Conservation (phyloP, 2,888 invertebrate genomes). For the Ormia ochracea region DNA sequence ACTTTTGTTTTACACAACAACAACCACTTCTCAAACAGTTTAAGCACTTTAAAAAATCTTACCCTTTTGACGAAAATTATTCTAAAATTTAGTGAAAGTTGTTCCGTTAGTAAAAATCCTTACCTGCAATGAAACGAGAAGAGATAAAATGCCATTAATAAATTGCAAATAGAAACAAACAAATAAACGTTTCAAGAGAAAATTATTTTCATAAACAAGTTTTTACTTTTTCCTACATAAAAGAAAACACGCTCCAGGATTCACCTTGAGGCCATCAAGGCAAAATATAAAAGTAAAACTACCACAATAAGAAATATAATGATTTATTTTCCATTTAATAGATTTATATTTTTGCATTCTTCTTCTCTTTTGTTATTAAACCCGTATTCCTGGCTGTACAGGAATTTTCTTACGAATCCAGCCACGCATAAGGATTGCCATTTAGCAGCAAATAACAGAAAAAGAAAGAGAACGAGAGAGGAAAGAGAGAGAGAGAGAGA, state of each 20-base stretch:
- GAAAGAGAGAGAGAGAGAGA: not conserved
- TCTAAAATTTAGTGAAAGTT: not conserved
- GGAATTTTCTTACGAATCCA: slow-evolving; percentile 31
- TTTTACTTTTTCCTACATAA: not conserved
- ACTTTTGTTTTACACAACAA: not conserved
- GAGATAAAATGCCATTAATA: slow-evolving; percentile 3
- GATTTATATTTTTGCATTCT: slow-evolving; percentile 7
- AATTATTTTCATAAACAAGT: not conserved
- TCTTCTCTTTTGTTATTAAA: not conserved
- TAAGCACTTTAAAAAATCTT: not conserved
- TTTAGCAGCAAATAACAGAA: no score
- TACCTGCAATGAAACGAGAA: slow-evolving; percentile 41
- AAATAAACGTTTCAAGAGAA: not conserved
- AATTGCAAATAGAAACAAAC: not conserved
- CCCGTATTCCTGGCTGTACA: slow-evolving; percentile 25
- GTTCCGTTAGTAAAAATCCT: not conserved
- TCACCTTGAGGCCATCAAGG: slow-evolving; percentile 10
- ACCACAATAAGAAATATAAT: slow-evolving; percentile 19
- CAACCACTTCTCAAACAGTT: not conserved
- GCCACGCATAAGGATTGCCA: slow-evolving; percentile 19
- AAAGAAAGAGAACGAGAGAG: not conserved
- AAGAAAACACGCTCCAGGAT: not conserved
- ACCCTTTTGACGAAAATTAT: not conserved
- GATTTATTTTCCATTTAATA: slow-evolving; percentile 24
- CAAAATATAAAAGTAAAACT: not conserved